A percentile compares a stretch with the other conserved stretches of the same genome.
Evolutionary conservation across 2,888 invertebrate species (phyloP).

Genomic region (Eumerus sabulonum): DNA sequence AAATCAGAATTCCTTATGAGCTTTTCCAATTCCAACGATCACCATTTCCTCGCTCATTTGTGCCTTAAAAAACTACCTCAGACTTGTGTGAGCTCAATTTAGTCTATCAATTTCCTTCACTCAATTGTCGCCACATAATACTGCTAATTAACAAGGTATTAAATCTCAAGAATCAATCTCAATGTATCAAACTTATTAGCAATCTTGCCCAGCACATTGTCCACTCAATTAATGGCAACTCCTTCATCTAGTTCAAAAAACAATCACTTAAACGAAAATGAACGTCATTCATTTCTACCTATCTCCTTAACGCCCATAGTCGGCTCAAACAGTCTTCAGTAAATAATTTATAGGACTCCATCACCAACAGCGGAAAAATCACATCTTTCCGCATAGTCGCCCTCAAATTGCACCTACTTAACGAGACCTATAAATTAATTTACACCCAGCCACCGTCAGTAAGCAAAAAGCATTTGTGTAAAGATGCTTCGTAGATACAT

Average conservation of each 20-base stretch:
- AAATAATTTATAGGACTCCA: slow-evolving; percentile 55
- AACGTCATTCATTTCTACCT: slow-evolving; percentile 37
- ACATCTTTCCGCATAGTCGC: slow-evolving; percentile 32
- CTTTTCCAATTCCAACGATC: too few relatives aligned
- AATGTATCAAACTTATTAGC: too few relatives aligned
- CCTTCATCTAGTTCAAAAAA: slow-evolving; percentile 45
- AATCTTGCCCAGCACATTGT: too few relatives aligned
- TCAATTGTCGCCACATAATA: too few relatives aligned
- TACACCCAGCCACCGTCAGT: slow-evolving; percentile 10
- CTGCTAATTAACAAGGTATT: too few relatives aligned
- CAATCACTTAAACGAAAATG: slow-evolving; percentile 52
- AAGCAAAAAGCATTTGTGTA: not conserved
- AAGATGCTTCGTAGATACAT: slow-evolving; percentile 36
- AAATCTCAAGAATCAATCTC: too few relatives aligned
- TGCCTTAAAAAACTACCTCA: slow-evolving; percentile 1
- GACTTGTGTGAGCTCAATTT: not conserved
- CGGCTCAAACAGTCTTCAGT: slow-evolving; percentile 11
- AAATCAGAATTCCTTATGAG: too few relatives aligned
- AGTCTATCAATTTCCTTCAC: too few relatives aligned
- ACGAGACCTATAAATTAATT: slow-evolving; percentile 66
- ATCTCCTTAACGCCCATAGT: too few relatives aligned
- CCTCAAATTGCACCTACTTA: slow-evolving; percentile 63
- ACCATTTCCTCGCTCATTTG: too few relatives aligned
- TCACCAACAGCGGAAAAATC: slow-evolving; percentile 52
- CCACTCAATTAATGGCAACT: slow-evolving; percentile 30